Evolutionary conservation across 2,888 invertebrate genomes (phyloP).

Genomic region (Ornithoptera priamus): DNA sequence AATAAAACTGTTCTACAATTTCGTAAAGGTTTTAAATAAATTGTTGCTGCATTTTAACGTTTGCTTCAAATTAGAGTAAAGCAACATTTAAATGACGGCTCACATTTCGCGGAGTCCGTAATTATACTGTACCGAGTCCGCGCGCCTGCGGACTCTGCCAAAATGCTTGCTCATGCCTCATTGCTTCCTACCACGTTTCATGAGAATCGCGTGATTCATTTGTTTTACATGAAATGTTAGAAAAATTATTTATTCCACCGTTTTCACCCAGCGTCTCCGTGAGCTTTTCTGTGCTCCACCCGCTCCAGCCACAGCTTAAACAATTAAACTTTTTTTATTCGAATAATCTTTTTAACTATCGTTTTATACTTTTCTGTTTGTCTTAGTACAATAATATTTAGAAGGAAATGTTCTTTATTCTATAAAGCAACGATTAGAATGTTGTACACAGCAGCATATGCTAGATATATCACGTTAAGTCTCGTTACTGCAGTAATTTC

Average conservation of each 20-base stretch:
- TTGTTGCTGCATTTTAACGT: slow-evolving; percentile 40
- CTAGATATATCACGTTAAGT: too few relatives aligned
- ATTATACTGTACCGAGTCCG: slow-evolving; percentile 23
- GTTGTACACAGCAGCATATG: too few relatives aligned
- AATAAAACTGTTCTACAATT: slow-evolving; percentile 9
- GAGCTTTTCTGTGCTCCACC: too few relatives aligned
- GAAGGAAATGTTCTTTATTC: too few relatives aligned
- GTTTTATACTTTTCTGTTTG: too few relatives aligned
- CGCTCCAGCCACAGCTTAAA: too few relatives aligned
- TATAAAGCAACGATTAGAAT: too few relatives aligned
- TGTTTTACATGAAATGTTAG: slow-evolving; percentile 5
- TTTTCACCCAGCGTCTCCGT: not conserved
- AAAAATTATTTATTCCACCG: not conserved
- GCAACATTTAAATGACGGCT: slow-evolving; percentile 76
- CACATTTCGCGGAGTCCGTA: slow-evolving; percentile 59
- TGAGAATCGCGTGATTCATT: slow-evolving; percentile 15
- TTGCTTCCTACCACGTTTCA: slow-evolving; percentile 14
- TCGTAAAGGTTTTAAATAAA: slow-evolving; percentile 20
- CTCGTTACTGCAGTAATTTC: too few relatives aligned
- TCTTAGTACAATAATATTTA: too few relatives aligned
- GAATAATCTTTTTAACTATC: too few relatives aligned
- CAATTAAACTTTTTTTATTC: too few relatives aligned
- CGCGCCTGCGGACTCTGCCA: slow-evolving; percentile 12
- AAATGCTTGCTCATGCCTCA: slow-evolving; percentile 20
- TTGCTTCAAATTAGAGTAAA: slow-evolving; percentile 73